Evolutionary conservation across 2,888 invertebrate genomes (phyloP), one percentile per base, ranked within the genome.

Genomic region (Pemphredon lugubris): DNA sequence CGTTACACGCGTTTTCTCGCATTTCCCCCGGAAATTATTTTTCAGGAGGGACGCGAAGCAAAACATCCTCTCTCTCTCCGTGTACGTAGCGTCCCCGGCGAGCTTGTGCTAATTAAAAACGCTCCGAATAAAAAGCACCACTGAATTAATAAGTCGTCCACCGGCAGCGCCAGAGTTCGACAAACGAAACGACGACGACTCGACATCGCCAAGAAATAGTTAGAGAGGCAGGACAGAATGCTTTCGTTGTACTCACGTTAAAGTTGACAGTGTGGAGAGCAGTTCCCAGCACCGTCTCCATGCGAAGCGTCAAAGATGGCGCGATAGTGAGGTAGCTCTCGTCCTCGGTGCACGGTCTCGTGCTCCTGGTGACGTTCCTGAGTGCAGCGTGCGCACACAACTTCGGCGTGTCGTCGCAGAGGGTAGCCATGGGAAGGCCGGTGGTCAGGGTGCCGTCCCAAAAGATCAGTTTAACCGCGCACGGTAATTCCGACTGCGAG

Each of bases 351-450:
- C 96, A 96, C 0, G 96, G 96, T 40, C 96, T 92, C 9, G 96
- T 96, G 40, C 93, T 91, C 73, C 96, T 93, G 9, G 94, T 94
- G 0, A 93, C 91, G 88, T 95, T 95, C 50, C 93, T 92, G 0
- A 95, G 91, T 1, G 95, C 93, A 11, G 94, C 94, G 84, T 96
- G 96, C 75, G 96, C 96, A 89, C 96, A 96, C 53, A 96, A 91
- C 81, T 93, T 93, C 2, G 96, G 96, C 45, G 95, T 93, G 80
- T 94, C 94, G 73, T 92, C 91, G 89, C 89, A 89, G 3, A 89
- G 71, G 0, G 82, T 83, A 2, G 85, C 85, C 59, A 89, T 83
- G 50, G 87, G 86, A 13, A 84, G 67, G 7, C 87, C 89, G 21
- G 86, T 86, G 5, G 68, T 76, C 0, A 85, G 83, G 1, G 86